Base-by-base conservation (phyloP, 2,113 vertebrate genomes). In the Athene noctua region DNA sequence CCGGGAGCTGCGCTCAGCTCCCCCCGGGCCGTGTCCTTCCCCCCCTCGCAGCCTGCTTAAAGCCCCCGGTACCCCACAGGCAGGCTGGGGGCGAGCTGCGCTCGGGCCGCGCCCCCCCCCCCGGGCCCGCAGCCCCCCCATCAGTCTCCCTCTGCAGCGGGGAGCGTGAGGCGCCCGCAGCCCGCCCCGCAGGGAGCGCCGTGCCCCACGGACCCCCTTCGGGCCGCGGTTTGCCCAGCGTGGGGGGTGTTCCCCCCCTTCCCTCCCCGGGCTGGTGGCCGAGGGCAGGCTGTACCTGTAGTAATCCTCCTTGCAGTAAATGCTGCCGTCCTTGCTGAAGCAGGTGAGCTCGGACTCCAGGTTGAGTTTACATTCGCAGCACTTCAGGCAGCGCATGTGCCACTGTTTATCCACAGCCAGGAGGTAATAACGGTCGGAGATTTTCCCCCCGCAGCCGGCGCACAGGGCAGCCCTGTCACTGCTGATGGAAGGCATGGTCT, bases 281-380 rank as follows among this genome's bases (percentile, higher is more conserved):
- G 74, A 20, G 93, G 36, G 36, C 59, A 38, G 59, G 85, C 92
- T 59, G 92, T 98, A 99, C 99, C 99, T 99, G 98, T 99, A 99
- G 97, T 99, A 99, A 95, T 99, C 99, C 94, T 99, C 99, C 87
- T 99, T 99, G 98, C 99, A 99, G 98, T 99, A 99, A 97, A 99
- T 99, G 98, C 98, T 99, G 87, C 99, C 99, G 93, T 99, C 99
- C 95, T 99, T 99, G 98, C 99, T 99, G 98, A 99, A 99, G 97
- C 99, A 99, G 98, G 99, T 99, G 98, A 99, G 99, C 96, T 99
- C 99, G 7, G 99, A 99, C 97, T 99, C 99, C 98, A 99, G 98
- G 98, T 99, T 99, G 85, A 99, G 99, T 96, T 99, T 99, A 83
- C 99, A 99, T 87, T 99, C 99, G 65, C 99, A 99, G 97, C 99